Evolutionary conservation across 1,140 invertebrate genomes (phyloP).

Genomic region (Apis cerana): DNA sequence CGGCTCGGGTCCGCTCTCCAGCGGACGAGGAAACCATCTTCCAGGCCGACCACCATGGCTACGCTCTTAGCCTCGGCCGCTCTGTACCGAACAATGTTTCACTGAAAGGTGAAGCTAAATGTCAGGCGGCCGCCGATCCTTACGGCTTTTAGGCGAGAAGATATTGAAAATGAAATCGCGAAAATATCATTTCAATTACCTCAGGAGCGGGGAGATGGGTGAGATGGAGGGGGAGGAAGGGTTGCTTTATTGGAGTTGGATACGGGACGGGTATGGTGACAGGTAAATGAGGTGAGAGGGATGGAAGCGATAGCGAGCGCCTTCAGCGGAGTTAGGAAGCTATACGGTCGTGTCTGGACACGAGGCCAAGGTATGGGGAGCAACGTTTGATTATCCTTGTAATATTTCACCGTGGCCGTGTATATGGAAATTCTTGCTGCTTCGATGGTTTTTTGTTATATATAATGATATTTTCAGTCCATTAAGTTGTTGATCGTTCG

Average conservation of each 20-base stretch:
- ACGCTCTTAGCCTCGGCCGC: slow-evolving; percentile 47
- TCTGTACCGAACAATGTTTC: slow-evolving; percentile 54
- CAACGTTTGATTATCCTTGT: too few species aligned
- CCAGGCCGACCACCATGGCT: slow-evolving; percentile 59
- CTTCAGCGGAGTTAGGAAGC: not conserved
- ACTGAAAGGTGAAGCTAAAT: slow-evolving; percentile 52
- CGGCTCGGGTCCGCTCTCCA: slow-evolving; percentile 40
- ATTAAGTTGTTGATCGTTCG: too few species aligned
- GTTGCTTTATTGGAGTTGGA: slow-evolving; percentile 11
- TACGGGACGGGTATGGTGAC: not conserved
- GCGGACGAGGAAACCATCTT: slow-evolving; percentile 63
- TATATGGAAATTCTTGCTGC: too few species aligned
- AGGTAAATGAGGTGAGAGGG: slow-evolving; percentile 23
- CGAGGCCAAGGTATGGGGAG: too few species aligned
- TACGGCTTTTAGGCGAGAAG: slow-evolving; percentile 28
- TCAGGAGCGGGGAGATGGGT: too few species aligned
- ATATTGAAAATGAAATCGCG: slow-evolving; percentile 48
- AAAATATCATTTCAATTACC: slow-evolving; percentile 46
- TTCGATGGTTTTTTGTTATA: too few species aligned
- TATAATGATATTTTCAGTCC: too few species aligned
- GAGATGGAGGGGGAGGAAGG: too few species aligned
- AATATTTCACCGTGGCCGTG: too few species aligned
- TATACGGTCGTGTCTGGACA: too few species aligned
- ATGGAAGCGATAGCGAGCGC: not conserved
- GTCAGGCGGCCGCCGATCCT: slow-evolving; percentile 17